Conservation (phyloP, 2,113 vertebrate species). For the Australoheros scitulus region DNA sequence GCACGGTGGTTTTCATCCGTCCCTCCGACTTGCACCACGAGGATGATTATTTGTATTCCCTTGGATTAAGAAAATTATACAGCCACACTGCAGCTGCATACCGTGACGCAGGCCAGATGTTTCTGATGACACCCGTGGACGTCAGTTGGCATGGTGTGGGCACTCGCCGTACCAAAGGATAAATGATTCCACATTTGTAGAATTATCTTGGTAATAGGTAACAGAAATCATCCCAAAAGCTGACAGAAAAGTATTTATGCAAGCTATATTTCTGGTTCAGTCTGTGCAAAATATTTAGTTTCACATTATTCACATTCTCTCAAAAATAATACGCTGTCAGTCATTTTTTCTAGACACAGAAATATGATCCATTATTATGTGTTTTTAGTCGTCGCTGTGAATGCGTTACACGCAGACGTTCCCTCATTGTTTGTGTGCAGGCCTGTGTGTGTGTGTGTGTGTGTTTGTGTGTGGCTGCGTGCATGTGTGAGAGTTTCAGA, state of each 20-base stretch:
- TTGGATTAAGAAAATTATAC: slow-evolving; percentile 48
- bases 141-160: slow-evolving; percentile 43
- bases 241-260: background rate
- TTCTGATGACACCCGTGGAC: slow-evolving; percentile 48
- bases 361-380: slow-evolving; percentile 24
- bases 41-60: slow-evolving; percentile 49
- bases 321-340: slow-evolving; percentile 21
- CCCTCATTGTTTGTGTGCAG: background rate
- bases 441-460: background rate
- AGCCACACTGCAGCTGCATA: slow-evolving; percentile 29
- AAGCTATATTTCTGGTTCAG: background rate
- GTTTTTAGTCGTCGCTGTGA: slow-evolving; percentile 27
- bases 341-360: background rate
- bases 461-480: background rate
- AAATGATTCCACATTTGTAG: slow-evolving; percentile 35
- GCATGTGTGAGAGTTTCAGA: background rate
- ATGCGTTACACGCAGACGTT: slow-evolving; percentile 12
- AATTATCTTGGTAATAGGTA: slow-evolving; percentile 5
- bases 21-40: slow-evolving; percentile 4
- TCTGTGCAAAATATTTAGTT: slow-evolving; percentile 10
- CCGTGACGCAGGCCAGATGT: slow-evolving; percentile 66
- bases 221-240: background rate
- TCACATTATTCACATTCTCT: background rate
- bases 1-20: background rate
- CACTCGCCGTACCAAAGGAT: slow-evolving; percentile 1